Base-by-base conservation (phyloP, 2,797 vertebrate genomes). In the Tokudaia tokunoshimensis region DNA sequence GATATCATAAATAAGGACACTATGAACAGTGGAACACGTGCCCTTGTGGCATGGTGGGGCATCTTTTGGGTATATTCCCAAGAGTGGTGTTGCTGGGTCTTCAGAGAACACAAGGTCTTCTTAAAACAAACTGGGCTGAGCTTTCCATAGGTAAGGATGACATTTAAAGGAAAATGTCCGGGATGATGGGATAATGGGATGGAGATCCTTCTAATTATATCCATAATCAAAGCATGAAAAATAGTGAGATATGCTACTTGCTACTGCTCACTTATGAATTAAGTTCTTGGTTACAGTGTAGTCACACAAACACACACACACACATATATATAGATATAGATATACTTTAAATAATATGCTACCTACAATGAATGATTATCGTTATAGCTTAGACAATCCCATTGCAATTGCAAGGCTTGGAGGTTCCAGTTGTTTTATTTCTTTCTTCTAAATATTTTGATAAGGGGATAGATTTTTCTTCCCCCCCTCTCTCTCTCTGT, bases 381-480 rank as follows among this genome's bases (percentile, higher is more conserved):
- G 92, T 59, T 76, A 93, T 41, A 97, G 22, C 31, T 97, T 82
- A 97, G 82, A 65, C 50, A 96, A 96, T 67, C 91, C 82, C 31
- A 37, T 85, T 96, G 93, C 91, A 96, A 37, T 85, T 96, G 93
- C 91, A 96, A n/a, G 65, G 94, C 87, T 96, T 95, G n/a, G 37
- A 96, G 57, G 47, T 63, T 41, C 81, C 34, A 44, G 10, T 85
- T 94, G 85, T 26, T 93, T 34, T 72, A 34, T 92, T 80, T 91
- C 3, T 83, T 15, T 52, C 20, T 96, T 92, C 41, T 92, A 97
- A 93, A 67, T 74, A 31, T 61, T 94, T 94, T 81, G 57, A 10
- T 85, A 74, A 82, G 24, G 44, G 83, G 57, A 89, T 50, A 50
- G 96, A 22, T n/a, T 81, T 79, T 7, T 44, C 24, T 80, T 52